Percentiles rank a stretch among this genome's conserved stretches.
Conservation (phyloP, 2,113 vertebrate genomes). For the Seriola quinqueradiata region DNA sequence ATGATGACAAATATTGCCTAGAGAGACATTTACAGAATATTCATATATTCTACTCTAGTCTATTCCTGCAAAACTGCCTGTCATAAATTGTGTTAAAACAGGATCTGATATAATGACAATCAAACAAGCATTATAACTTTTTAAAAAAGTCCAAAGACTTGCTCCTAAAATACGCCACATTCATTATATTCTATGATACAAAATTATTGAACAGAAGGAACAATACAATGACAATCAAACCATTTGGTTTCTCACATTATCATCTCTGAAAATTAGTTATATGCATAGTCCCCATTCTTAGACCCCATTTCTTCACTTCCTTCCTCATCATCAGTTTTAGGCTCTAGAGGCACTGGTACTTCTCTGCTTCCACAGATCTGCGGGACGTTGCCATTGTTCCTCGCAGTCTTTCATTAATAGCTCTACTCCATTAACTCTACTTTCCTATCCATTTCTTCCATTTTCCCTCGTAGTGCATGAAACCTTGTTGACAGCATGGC, state of each 20-base stretch:
- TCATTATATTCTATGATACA: neutral
- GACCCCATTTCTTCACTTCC: neutral
- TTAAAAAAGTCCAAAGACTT: neutral
- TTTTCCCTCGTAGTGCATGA: neutral
- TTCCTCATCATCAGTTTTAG: neutral
- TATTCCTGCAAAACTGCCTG: neutral
- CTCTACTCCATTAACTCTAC: slow-evolving; percentile 28
- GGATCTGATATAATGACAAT: neutral
- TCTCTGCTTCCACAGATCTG: slow-evolving; percentile 5
- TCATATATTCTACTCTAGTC: neutral
- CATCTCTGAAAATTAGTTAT: neutral
- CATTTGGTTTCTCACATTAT: neutral
- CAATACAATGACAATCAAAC: neutral
- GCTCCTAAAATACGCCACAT: neutral
- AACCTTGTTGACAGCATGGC: slow-evolving; percentile 29
- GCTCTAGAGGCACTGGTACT: neutral
- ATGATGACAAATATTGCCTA: neutral
- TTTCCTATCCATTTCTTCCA: slow-evolving; percentile 20
- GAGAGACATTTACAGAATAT: neutral
- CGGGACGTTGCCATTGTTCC: slow-evolving; percentile 27
- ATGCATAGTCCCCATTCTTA: neutral
- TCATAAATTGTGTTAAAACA: neutral
- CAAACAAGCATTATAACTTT: neutral
- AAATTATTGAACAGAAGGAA: neutral
- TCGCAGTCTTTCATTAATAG: slow-evolving; percentile 17